Percentiles rank a stretch among this genome's conserved stretches.
phyloP scores from a whole-genome alignment of 2,888 invertebrate species.

The Proisotoma minuta region DNA sequence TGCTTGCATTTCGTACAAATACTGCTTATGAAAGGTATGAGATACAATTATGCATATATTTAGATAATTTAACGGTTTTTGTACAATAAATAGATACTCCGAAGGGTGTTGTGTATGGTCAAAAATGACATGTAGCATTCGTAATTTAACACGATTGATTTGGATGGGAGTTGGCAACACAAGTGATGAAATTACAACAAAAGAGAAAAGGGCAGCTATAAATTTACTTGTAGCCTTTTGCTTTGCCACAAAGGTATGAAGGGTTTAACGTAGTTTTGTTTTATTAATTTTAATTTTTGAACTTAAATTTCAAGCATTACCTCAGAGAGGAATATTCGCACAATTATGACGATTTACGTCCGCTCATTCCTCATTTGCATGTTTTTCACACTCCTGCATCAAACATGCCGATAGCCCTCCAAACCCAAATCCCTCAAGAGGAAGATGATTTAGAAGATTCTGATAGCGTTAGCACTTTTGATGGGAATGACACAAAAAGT shows the following conservation, averaged over 20 bases:
- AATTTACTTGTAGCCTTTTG: too few species aligned
- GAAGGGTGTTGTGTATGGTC: slow-evolving; percentile 27
- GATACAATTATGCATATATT: background rate
- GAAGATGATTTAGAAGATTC: too few species aligned
- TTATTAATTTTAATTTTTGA: too few species aligned
- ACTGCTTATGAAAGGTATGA: slow-evolving; percentile 43
- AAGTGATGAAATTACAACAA: too few species aligned
- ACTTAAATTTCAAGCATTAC: too few species aligned
- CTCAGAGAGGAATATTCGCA: slow-evolving; percentile 38
- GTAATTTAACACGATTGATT: slow-evolving; percentile 31
- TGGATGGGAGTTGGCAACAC: slow-evolving; percentile 42
- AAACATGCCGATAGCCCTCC: slow-evolving; percentile 15
- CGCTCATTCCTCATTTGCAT: slow-evolving; percentile 22
- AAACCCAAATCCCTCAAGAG: too few species aligned
- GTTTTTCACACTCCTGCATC: slow-evolving; percentile 35
- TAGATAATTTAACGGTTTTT: too few species aligned
- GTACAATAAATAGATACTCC: slow-evolving; percentile 5
- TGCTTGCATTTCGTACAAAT: slow-evolving; percentile 29
- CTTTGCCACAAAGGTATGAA: too few species aligned
- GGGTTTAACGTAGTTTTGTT: too few species aligned
- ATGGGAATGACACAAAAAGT: too few species aligned
- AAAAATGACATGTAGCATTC: slow-evolving; percentile 28
- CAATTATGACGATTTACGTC: slow-evolving; percentile 25
- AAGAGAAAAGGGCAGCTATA: too few species aligned
- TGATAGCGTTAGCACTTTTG: too few species aligned